Conservation (phyloP, 1,140 invertebrate species). For the Drosophila ficusphila region DNA sequence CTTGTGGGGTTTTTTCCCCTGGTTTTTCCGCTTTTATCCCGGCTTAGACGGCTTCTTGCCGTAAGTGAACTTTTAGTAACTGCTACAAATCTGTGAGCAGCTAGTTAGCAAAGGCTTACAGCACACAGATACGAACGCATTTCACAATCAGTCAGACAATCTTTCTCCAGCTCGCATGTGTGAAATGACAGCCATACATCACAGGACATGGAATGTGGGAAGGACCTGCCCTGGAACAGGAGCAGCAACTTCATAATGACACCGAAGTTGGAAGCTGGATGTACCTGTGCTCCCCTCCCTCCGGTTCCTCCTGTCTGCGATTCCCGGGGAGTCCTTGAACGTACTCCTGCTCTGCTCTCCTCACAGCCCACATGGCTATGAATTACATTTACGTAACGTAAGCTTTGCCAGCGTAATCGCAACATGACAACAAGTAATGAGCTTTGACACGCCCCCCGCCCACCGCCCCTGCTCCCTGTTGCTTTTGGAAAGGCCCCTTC, state of each 20-base stretch:
- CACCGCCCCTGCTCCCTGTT: neutral
- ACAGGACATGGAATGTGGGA: slow-evolving; percentile 18
- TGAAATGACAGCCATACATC: slow-evolving; percentile 62
- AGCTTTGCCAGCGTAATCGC: slow-evolving; percentile 63
- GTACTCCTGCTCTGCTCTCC: neutral
- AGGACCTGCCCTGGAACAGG: slow-evolving; percentile 6
- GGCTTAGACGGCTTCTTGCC: slow-evolving; percentile 25
- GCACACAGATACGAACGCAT: slow-evolving; percentile 1
- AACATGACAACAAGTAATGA: slow-evolving; percentile 73
- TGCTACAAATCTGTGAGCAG: slow-evolving; percentile 57
- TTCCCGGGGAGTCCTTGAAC: slow-evolving; percentile 1
- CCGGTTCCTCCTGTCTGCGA: slow-evolving; percentile 1
- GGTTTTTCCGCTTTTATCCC: slow-evolving; percentile 16
- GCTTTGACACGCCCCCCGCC: slow-evolving; percentile 26
- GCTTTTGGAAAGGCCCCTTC: neutral
- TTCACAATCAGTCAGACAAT: slow-evolving; percentile 43
- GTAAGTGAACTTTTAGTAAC: slow-evolving; percentile 52
- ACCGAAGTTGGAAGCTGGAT: slow-evolving; percentile 21
- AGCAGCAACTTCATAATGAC: slow-evolving; percentile 71
- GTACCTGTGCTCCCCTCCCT: neutral
- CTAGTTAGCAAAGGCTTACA: slow-evolving; percentile 52
- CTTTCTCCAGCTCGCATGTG: slow-evolving; percentile 35
- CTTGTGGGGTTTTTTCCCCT: too few species aligned
- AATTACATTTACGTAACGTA: slow-evolving; percentile 71
- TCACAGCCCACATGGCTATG: slow-evolving; percentile 35